Conservation (phyloP, 2,797 vertebrate species). For the Clarias pachynema region DNA sequence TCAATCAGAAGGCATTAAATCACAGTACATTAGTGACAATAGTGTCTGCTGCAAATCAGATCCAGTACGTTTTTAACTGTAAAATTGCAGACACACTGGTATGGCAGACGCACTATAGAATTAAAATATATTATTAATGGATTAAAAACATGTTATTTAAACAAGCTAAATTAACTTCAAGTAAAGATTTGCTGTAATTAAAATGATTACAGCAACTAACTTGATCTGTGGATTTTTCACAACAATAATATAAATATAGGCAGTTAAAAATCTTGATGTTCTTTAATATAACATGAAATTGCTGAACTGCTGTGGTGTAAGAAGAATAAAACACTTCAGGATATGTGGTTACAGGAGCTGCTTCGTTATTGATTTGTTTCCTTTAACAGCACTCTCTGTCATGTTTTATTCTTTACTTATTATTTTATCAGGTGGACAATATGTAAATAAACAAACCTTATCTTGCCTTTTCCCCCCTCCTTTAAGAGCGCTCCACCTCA, state of each 20-base stretch:
- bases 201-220: background rate
- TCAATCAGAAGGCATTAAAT: background rate
- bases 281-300: background rate
- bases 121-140: background rate
- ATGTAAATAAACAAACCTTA: background rate
- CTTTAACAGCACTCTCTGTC: background rate
- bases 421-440: background rate
- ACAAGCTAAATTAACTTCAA: background rate
- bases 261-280: background rate
- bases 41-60: background rate
- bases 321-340: background rate
- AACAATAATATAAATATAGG: background rate
- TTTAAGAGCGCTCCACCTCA: conserved; percentile 76
- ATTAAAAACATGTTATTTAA: background rate
- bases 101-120: background rate
- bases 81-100: background rate
- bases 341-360: background rate
- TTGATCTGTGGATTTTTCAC: background rate
- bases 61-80: background rate
- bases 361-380: background rate
- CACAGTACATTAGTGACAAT: background rate
- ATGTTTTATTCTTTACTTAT: background rate
- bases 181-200: background rate
- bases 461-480: background rate
- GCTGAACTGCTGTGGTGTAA: conserved; percentile 11